Conservation (phyloP, 2,888 invertebrate genomes). For the Escarpia spicata region DNA sequence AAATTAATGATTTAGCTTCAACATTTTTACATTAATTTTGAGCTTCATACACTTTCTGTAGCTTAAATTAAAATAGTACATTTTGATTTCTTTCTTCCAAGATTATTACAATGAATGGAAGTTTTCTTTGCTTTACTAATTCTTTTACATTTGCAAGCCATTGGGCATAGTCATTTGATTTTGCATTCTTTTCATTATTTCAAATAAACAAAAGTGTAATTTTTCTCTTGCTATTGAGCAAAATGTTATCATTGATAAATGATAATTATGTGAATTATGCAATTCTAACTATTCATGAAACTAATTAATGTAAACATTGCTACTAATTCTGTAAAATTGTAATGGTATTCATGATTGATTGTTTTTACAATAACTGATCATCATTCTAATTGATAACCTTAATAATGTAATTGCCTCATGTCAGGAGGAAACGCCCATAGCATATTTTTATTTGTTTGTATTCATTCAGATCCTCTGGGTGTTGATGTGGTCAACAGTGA, state of each 20-base stretch:
- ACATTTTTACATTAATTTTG: no score
- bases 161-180: background rate
- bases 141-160: background rate
- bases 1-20: no score
- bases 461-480: conserved; percentile 81
- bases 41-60: background rate
- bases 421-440: background rate
- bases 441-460: conserved; percentile 17
- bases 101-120: background rate
- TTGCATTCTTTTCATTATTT: no score
- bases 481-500: conserved; percentile 80
- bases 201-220: no score
- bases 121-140: background rate
- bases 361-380: background rate
- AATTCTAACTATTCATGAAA: background rate
- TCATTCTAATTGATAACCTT: background rate
- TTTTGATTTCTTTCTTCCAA: background rate
- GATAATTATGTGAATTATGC: background rate
- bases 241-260: background rate
- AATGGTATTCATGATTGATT: background rate
- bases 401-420: background rate
- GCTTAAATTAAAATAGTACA: background rate
- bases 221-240: background rate
- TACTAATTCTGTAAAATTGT: background rate
- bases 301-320: background rate